A percentile compares a stretch with the other conserved stretches of the same genome.
Evolutionary conservation across 2,113 vertebrate species (phyloP).

Genomic region (Empidonax traillii): DNA sequence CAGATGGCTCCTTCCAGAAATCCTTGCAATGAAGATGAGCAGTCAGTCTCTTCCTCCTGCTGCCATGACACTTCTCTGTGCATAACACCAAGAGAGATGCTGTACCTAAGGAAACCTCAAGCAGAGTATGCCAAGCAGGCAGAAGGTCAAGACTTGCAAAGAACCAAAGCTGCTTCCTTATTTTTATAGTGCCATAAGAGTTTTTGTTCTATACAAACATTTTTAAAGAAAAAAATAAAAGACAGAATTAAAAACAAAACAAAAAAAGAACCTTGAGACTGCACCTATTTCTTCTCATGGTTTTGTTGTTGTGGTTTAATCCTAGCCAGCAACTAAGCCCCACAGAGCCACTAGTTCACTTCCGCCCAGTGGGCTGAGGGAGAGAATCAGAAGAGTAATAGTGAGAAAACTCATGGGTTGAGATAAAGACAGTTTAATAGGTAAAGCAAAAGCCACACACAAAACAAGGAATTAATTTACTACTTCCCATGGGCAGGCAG

Average conservation of each 20-base stretch:
- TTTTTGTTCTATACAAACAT: background rate
- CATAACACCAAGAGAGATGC: background rate
- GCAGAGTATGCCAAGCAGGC: background rate
- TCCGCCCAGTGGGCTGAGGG: background rate
- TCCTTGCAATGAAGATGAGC: constrained; percentile 5
- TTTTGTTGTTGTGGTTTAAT: background rate
- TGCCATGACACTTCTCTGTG: background rate
- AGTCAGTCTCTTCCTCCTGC: background rate
- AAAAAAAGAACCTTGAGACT: background rate
- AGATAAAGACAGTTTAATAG: background rate
- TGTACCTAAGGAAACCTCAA: background rate
- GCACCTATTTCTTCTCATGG: background rate
- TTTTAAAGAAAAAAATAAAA: background rate
- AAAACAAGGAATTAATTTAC: background rate
- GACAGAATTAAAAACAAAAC: background rate
- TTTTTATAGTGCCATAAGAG: background rate
- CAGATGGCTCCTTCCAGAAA: constrained; percentile 14
- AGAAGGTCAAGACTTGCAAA: background rate
- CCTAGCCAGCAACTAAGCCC: background rate
- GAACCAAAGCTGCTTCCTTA: background rate
- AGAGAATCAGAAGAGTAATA: background rate
- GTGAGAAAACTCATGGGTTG: background rate
- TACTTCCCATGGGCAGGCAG: background rate
- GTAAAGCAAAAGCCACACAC: background rate
- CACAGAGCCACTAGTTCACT: background rate